These are phyloP conservation scores for Tiaroga cobitis DNA, from an alignment of 2,797 vertebrate species.

Conservation along the genomic window DNA sequence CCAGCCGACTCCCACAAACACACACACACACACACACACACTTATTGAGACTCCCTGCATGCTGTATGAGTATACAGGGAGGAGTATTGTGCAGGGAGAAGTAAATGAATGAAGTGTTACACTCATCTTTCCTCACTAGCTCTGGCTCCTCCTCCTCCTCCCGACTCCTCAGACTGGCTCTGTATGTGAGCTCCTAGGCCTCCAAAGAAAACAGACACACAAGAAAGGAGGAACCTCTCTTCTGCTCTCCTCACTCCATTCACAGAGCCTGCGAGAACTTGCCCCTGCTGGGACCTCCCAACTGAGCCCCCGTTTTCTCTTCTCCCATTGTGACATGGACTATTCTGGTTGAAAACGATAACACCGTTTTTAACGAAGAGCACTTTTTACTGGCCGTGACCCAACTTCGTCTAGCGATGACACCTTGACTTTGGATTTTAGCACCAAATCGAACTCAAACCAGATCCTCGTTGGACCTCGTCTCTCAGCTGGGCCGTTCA, in stretches of 20 bases:
- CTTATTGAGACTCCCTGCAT: constrained; percentile 40
- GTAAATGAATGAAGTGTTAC: constrained; percentile 82
- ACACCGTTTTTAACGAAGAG: neutral
- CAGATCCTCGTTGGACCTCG: neutral
- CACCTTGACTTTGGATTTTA: constrained; percentile 54
- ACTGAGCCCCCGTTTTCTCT: constrained; percentile 48
- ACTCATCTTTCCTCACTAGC: constrained; percentile 71
- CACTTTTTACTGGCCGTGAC: constrained; percentile 7
- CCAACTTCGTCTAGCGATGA: constrained; percentile 59
- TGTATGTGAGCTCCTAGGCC: constrained; percentile 81
- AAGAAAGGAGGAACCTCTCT: constrained; percentile 79
- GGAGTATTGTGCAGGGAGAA: constrained; percentile 54
- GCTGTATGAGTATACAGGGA: constrained; percentile 47
- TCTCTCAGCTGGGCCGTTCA: constrained; percentile 14
- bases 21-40: constrained; percentile 3
- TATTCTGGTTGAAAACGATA: constrained; percentile 32
- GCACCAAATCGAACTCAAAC: constrained; percentile 16
- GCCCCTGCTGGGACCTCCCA: constrained; percentile 59
- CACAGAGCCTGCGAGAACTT: constrained; percentile 67
- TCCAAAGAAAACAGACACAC: constrained; percentile 77
- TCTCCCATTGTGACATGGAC: constrained; percentile 47
- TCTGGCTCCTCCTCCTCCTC: constrained; percentile 71
- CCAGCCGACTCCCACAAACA: constrained; percentile 14
- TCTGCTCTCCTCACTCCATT: constrained; percentile 68
- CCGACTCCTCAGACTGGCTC: constrained; percentile 76